Evolutionary conservation across 2,888 invertebrate genomes (phyloP).

Genomic region (Cephalotes varians): DNA sequence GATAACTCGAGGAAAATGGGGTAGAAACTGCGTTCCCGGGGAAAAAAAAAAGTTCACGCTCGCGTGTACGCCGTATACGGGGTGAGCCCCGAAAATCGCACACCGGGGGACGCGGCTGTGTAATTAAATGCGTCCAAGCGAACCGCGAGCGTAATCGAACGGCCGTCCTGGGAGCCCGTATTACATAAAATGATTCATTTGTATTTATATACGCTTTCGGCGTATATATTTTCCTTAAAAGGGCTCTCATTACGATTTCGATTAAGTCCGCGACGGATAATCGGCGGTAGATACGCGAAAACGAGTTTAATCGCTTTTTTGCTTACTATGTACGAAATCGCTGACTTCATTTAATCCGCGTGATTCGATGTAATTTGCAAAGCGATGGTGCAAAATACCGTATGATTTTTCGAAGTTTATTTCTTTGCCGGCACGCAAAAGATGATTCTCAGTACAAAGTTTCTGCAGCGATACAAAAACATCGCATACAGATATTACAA

Average conservation of each 20-base stretch:
- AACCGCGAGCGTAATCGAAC: conserved; percentile 43
- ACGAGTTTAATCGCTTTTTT: conserved; percentile 27
- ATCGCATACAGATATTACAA: too few species aligned
- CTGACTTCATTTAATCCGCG: conserved; percentile 19
- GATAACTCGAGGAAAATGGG: conserved; percentile 72
- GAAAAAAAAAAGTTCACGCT: conserved; percentile 4
- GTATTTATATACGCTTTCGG: conserved; percentile 48
- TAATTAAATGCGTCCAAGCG: conserved; percentile 50
- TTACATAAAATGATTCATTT: conserved; percentile 53
- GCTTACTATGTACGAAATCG: conserved; percentile 23
- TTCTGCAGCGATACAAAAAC: neutral
- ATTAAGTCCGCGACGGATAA: conserved; percentile 37
- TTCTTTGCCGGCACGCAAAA: neutral
- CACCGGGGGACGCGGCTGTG: conserved; percentile 45
- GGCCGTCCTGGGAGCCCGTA: conserved; percentile 40
- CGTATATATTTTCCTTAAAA: conserved; percentile 42
- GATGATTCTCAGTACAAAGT: neutral
- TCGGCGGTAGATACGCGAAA: conserved; percentile 12
- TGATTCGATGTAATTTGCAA: conserved; percentile 16
- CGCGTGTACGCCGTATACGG: conserved; percentile 38
- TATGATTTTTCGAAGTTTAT: neutral
- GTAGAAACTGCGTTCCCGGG: conserved; percentile 55
- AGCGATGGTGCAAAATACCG: neutral
- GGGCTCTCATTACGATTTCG: conserved; percentile 34
- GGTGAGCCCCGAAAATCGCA: conserved; percentile 53